phyloP scores from a whole-genome alignment of 2,113 vertebrate species.

The Chaetura pelagica region DNA sequence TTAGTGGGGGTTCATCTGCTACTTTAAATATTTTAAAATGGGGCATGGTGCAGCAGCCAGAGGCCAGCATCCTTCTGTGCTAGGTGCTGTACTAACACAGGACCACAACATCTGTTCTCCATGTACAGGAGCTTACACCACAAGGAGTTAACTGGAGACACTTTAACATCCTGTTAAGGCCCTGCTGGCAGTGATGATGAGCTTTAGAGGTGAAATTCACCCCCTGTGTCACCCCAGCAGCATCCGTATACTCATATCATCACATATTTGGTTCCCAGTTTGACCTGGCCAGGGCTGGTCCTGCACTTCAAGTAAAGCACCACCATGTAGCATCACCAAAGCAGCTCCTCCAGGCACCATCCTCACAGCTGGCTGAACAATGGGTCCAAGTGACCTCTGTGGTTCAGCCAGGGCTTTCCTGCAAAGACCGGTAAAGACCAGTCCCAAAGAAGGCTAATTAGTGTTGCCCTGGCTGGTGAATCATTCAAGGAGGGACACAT shows the following conservation, averaged over 20 bases:
- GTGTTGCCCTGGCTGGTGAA: neutral
- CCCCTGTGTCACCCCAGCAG: neutral
- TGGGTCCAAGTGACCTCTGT: neutral
- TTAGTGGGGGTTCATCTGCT: neutral
- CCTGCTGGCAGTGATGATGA: neutral
- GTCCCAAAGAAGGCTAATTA: neutral
- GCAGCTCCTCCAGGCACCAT: neutral
- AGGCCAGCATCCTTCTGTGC: neutral
- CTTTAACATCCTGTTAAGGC: neutral
- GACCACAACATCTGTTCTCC: neutral
- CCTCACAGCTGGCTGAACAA: neutral
- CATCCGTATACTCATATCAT: fast-evolving
- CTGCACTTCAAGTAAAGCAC: fast-evolving
- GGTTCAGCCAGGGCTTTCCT: neutral
- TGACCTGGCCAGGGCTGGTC: neutral
- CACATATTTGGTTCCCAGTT: neutral
- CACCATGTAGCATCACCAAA: neutral
- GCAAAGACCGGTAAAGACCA: neutral
- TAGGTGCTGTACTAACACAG: neutral
- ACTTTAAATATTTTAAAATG: neutral
- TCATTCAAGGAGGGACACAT: neutral
- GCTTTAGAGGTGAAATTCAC: neutral
- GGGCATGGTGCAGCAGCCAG: neutral
- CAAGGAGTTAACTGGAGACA: neutral
- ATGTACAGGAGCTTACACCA: neutral